A percentile compares a stretch with the other conserved stretches of the same genome.
phyloP scores from a whole-genome alignment of 2,888 invertebrate genomes.

The Drosophila gaucha region DNA sequence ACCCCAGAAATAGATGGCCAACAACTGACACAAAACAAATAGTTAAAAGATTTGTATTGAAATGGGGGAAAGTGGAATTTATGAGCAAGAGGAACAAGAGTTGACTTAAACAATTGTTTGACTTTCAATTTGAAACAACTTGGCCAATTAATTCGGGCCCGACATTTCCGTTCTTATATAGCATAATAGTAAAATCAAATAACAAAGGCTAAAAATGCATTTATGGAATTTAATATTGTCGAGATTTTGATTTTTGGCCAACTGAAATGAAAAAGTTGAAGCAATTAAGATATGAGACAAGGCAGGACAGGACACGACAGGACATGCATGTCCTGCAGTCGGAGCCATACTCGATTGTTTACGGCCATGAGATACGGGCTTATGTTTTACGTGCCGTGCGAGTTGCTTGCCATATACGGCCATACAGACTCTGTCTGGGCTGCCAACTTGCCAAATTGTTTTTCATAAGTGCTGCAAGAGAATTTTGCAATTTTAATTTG shows the following conservation, averaged over 20 bases:
- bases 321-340: background rate
- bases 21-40: constrained; percentile 6
- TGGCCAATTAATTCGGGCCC: constrained; percentile 41
- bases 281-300: constrained; percentile 61
- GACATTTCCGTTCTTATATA: constrained; percentile 16
- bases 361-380: constrained; percentile 57
- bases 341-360: constrained; percentile 48
- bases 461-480: constrained; percentile 65
- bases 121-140: constrained; percentile 21
- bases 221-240: constrained; percentile 22
- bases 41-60: background rate
- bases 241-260: constrained; percentile 4
- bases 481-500: constrained; percentile 77
- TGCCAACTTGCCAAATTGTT: constrained; percentile 49
- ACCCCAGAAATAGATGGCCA: constrained; percentile 7
- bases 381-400: constrained; percentile 51
- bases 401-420: no score
- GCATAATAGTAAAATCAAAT: constrained; percentile 29
- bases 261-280: constrained; percentile 27
- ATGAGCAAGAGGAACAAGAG: constrained; percentile 6
- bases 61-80: constrained; percentile 6
- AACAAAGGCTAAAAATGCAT: constrained; percentile 22
- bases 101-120: constrained; percentile 27
- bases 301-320: constrained; percentile 2
- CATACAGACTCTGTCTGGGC: background rate